Conservation (phyloP, 2,888 invertebrate genomes). For the Torymus aiolomorphi region DNA sequence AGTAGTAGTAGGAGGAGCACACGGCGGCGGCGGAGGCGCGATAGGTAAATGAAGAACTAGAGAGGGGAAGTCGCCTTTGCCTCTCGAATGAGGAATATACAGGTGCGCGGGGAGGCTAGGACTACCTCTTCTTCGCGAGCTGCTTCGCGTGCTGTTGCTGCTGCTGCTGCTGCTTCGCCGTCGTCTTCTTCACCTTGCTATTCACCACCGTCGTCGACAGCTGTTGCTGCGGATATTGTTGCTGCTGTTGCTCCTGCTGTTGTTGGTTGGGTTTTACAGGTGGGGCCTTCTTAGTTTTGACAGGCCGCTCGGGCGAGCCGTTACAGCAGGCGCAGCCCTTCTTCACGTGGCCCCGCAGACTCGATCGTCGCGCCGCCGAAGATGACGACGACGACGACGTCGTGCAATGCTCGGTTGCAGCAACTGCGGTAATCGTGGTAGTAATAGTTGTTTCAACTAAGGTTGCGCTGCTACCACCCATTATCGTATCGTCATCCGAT, state of each 20-base stretch:
- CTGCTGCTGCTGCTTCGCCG: conserved; percentile 3
- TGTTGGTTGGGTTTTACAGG: conserved; percentile 16
- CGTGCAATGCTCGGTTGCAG: conserved; percentile 35
- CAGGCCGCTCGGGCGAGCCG: conserved; percentile 78
- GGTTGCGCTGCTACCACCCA: not conserved
- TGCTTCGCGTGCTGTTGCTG: conserved; percentile 65
- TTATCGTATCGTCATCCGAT: conserved; percentile 69
- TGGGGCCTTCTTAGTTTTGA: conserved; percentile 71
- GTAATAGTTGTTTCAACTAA: too few species aligned
- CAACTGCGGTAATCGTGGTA: too few species aligned
- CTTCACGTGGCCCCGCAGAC: conserved; percentile 79
- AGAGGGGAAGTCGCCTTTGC: not conserved
- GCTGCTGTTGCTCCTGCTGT: conserved; percentile 15
- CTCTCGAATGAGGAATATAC: conserved; percentile 50
- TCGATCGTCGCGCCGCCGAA: conserved; percentile 68
- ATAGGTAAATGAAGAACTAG: not conserved
- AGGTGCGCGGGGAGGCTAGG: conserved; percentile 60
- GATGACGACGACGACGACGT: conserved; percentile 32
- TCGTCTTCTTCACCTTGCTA: not conserved
- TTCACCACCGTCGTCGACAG: not conserved
- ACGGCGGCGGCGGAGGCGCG: not conserved
- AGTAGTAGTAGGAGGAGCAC: not conserved
- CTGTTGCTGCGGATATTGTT: conserved; percentile 21
- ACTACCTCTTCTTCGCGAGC: conserved; percentile 74
- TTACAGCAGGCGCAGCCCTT: conserved; percentile 81